Evolutionary conservation across 2,113 vertebrate species (phyloP).

Genomic region (Pavo muticus): DNA sequence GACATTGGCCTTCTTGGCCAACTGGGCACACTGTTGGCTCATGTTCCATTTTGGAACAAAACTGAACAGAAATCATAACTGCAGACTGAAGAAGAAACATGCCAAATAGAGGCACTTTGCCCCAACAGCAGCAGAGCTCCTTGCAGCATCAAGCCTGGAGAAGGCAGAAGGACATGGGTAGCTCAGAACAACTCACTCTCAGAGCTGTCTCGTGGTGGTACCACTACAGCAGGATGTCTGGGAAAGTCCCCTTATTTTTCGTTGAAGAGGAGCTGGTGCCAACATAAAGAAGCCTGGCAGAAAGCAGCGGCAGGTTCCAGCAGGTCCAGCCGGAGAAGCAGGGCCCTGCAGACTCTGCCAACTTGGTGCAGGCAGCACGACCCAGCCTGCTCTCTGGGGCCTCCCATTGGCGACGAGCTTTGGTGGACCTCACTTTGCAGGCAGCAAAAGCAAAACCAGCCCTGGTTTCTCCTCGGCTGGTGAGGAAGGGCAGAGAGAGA

Average conservation of each 20-base stretch:
- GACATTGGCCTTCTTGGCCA: too few relatives aligned
- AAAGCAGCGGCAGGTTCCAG: slow-evolving; percentile 33
- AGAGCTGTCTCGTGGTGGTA: background rate
- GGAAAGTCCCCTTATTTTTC: slow-evolving; percentile 62
- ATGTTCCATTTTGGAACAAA: background rate
- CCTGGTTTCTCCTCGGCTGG: background rate
- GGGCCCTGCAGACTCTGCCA: background rate
- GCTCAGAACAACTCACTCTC: background rate
- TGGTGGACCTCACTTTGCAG: background rate
- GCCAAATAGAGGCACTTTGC: background rate
- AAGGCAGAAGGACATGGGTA: rapidly evolving
- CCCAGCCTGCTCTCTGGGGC: background rate
- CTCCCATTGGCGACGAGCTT: background rate
- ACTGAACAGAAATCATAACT: background rate
- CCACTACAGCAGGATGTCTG: background rate
- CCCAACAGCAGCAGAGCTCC: background rate
- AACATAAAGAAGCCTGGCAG: slow-evolving; percentile 41
- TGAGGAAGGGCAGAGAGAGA: background rate
- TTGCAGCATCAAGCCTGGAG: rapidly evolving
- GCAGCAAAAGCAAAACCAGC: background rate
- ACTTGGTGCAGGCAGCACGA: background rate
- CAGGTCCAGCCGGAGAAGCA: slow-evolving; percentile 12
- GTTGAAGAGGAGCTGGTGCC: background rate
- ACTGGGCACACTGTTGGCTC: too few relatives aligned
- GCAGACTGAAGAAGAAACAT: background rate